phyloP scores from a whole-genome alignment of 2,113 vertebrate genomes.

The Riparia riparia region DNA sequence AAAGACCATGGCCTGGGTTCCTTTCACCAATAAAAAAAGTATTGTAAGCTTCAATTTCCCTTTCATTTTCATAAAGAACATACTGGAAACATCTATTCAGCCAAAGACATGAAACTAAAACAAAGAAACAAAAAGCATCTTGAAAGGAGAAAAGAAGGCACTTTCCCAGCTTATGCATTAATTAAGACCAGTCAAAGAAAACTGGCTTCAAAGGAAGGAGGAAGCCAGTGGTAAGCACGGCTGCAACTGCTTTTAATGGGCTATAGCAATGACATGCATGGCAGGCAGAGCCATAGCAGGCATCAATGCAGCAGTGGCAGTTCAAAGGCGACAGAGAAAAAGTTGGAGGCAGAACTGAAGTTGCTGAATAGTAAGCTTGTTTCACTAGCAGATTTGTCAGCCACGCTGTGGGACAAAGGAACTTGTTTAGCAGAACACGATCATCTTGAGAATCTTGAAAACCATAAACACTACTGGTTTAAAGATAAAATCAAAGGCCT shows the following conservation, averaged over 20 bases:
- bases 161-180: slow-evolving; percentile 55
- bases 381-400: slow-evolving; percentile 48
- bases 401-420: slow-evolving; percentile 17
- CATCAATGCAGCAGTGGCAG: background rate
- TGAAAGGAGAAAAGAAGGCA: slow-evolving; percentile 48
- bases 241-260: slow-evolving; percentile 51
- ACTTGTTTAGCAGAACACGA: slow-evolving; percentile 5
- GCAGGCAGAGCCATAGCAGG: slow-evolving; percentile 7
- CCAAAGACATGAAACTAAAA: slow-evolving; percentile 47
- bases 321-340: slow-evolving; percentile 5
- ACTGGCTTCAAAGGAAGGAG: slow-evolving; percentile 57
- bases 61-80: slow-evolving; percentile 46
- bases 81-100: slow-evolving; percentile 32
- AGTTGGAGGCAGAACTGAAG: slow-evolving; percentile 25
- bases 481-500: slow-evolving; percentile 59
- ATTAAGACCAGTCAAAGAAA: slow-evolving; percentile 70
- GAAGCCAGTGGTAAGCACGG: slow-evolving; percentile 10
- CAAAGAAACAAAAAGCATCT: slow-evolving; percentile 52
- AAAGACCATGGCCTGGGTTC: background rate
- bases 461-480: slow-evolving; percentile 8
- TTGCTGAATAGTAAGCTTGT: slow-evolving; percentile 12
- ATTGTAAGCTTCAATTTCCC: slow-evolving; percentile 42
- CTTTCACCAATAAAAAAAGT: slow-evolving; percentile 39
- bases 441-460: slow-evolving; percentile 30
- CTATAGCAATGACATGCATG: slow-evolving; percentile 1